Base-by-base conservation (phyloP, 2,797 vertebrate genomes). In the Bovichtus variegatus region DNA sequence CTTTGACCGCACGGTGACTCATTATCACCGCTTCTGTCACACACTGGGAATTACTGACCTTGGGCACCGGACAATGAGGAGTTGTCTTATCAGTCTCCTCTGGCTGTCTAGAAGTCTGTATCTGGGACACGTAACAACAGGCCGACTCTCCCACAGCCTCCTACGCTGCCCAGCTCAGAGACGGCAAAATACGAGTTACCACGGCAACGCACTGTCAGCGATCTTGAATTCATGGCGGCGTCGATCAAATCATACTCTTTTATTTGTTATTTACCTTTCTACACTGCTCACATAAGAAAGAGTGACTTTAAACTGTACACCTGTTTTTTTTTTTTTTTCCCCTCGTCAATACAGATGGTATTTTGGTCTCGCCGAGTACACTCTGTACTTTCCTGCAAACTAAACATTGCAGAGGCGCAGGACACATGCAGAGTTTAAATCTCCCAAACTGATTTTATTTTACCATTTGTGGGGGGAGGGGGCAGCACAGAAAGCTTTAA, bases 31-130 rank as follows among this genome's bases (percentile, higher is more conserved):
- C 72, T 74, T 89, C 77, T 83, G 91, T 90, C 91, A 94, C 93
- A 93, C 89, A 84, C 83, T 71, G 85, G 82, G 91, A 92, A 92
- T 93, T 93, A 93, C 78, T 64, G 65, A 91, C 91, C 92, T 92
- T 87, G 90, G 66, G 77, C 80, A 53, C 31, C 16, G 88, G 89
- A 95, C 93, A 95, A 94, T 93, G 86, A 91, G 80, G 67, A 88
- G 87, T 81, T 94, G 92, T 93, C 87, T 92, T 93, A 94, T 94
- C 91, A 78, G 82, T 79, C 83, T 86, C 63, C 85, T 82, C 74
- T 71, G 53, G 46, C 72, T 70, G 81, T 66, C 76, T 54, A 31
- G 47, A 2, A 9, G 58, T 76, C 68, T 41, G 72, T 80, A 85
- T 88, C 82, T 76, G 74, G 79, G 74, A 79, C 84, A 86, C 70